Evolutionary conservation across 2,113 vertebrate species (phyloP), one percentile per base, ranked within the genome.

Genomic region (Gallinago paraguaiae): DNA sequence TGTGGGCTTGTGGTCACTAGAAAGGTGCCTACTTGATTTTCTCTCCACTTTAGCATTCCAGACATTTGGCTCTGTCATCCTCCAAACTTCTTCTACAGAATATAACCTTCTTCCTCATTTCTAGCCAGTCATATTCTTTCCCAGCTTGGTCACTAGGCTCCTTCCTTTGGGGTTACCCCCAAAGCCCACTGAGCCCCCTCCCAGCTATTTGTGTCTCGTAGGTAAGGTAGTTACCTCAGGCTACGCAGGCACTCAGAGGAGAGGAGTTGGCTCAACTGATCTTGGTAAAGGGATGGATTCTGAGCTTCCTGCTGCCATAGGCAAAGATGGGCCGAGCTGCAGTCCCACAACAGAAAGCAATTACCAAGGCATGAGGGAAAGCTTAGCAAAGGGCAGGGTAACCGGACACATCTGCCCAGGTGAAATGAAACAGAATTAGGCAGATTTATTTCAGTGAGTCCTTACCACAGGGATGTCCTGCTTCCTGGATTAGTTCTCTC

Each of bases 1-100:
- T 90, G 64, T 43, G 68, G 85, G 82, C 82, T 91, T 86, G 61
- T 92, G 95, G 93, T 94, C 96, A 94, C 86, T 88, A 94, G 65
- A 86, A 96, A 94, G 88, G 88, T 82, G 77, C 84, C 86, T 86
- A 41, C 54, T 93, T 54, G 48, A 57, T 69, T 92, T 92, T 74
- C 76, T 82, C 71, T 81, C 74, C 54, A 41, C 41, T 86, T 76
- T 0, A 89, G 65, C 65, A 76, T 68, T 88, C 79, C 70, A 90
- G 57, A 35, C 17, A 33, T 45, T 72, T 37, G 54, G 54, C 46
- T 88, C 45, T 43, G 39, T 39, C 83, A 88, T 35, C n/a, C 75
- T 83, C 54, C 64, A 63, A 17, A 77, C 59, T 59, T 48, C 37
- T 80, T 41, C 59, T 51, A 25, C 6, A 50, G 45, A 65, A 53